phyloP scores from a whole-genome alignment of 2,113 vertebrate genomes.

The Strix aluco region DNA sequence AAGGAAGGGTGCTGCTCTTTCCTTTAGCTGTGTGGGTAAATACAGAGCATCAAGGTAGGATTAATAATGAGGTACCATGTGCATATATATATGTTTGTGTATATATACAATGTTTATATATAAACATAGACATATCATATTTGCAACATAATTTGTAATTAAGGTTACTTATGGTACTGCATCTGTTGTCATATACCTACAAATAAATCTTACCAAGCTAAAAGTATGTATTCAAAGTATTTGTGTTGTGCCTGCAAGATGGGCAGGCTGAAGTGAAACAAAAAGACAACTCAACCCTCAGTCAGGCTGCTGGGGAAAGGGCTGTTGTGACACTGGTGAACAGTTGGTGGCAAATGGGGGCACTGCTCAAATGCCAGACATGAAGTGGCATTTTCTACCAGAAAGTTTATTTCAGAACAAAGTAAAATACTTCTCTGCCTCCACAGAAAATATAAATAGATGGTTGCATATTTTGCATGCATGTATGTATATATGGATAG shows the following conservation, averaged over 20 bases:
- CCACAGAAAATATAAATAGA: no score
- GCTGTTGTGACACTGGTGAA: accelerated
- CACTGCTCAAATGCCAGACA: neutral
- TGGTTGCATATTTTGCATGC: no score
- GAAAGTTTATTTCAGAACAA: neutral
- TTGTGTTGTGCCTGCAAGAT: neutral
- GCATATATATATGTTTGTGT: neutral
- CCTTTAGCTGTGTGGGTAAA: no score
- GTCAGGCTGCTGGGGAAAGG: accelerated
- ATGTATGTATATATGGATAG: neutral
- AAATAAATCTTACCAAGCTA: neutral
- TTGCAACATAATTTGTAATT: neutral
- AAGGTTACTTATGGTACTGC: neutral
- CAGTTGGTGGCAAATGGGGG: neutral
- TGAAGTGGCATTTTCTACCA: neutral
- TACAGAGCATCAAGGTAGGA: neutral
- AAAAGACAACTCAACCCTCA: accelerated
- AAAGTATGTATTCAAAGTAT: neutral
- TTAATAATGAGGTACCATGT: neutral
- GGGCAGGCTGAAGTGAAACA: neutral
- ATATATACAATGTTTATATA: no score
- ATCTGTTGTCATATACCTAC: neutral
- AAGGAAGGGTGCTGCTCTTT: neutral
- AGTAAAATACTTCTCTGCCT: neutral
- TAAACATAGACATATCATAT: neutral